These are phyloP conservation scores for Apodemia mormo DNA, from an alignment of 2,888 invertebrate genomes.

Conservation along the genomic window DNA sequence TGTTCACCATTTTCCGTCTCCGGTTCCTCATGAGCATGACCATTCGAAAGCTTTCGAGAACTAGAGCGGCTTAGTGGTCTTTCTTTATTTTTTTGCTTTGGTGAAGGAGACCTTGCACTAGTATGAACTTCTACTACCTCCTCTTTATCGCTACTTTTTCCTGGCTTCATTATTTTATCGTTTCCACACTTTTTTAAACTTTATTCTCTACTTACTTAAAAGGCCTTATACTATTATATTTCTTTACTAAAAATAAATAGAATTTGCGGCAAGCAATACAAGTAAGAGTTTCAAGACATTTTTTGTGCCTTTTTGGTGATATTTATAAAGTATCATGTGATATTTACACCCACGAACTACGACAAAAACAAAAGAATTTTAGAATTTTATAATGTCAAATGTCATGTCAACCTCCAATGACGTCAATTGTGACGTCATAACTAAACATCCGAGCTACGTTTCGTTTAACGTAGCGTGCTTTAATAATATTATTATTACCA, in stretches of 20 bases:
- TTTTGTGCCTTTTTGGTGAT: slow-evolving; percentile 9
- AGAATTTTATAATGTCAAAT: slow-evolving; percentile 64
- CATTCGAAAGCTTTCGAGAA: slow-evolving; percentile 69
- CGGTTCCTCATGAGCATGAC: slow-evolving; percentile 50
- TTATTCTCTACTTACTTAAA: neutral
- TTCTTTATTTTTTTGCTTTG: slow-evolving; percentile 58
- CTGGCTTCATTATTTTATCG: slow-evolving; percentile 60
- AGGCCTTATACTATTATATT: neutral
- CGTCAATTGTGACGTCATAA: slow-evolving; percentile 57
- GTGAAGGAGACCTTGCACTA: slow-evolving; percentile 67
- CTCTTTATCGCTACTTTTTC: slow-evolving; percentile 63
- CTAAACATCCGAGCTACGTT: slow-evolving; percentile 22
- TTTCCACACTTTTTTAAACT: neutral
- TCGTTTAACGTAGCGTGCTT: slow-evolving; percentile 27
- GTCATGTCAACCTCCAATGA: slow-evolving; percentile 54
- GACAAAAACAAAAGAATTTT: slow-evolving; percentile 40
- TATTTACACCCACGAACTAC: slow-evolving; percentile 16
- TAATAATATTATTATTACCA: neutral
- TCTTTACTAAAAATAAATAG: slow-evolving; percentile 2
- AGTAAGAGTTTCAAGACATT: neutral
- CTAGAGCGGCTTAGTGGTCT: slow-evolving; percentile 60
- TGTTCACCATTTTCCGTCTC: slow-evolving; percentile 44
- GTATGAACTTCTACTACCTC: slow-evolving; percentile 74
- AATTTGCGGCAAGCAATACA: neutral
- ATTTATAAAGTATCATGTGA: neutral